phyloP scores from a whole-genome alignment of 2,797 vertebrate species.

The Leontocebus nigricollis region DNA sequence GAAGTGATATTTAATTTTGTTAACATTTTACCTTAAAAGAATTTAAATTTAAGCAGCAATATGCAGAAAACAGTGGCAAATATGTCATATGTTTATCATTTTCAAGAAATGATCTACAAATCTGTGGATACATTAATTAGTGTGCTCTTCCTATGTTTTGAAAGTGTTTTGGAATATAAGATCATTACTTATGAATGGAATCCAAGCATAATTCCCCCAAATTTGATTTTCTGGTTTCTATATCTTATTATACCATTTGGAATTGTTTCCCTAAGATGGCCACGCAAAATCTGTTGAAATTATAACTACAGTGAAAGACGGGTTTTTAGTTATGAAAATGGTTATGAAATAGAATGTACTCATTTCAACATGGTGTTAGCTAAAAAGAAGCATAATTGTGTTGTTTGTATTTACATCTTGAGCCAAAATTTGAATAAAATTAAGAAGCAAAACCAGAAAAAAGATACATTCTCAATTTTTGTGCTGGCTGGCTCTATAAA shows the following conservation, averaged over 20 bases:
- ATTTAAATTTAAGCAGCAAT: not conserved
- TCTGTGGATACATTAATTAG: not conserved
- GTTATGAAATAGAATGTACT: not conserved
- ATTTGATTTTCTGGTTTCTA: not conserved
- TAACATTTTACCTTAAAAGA: not conserved
- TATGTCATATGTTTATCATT: not conserved
- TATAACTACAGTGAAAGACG: not conserved
- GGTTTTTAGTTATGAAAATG: not conserved
- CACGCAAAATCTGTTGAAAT: conserved; percentile 16
- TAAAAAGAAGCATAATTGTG: not conserved
- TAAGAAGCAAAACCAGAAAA: not conserved
- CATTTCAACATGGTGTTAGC: not conserved
- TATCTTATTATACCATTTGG: not conserved
- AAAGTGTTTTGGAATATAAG: not conserved
- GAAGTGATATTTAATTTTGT: not conserved
- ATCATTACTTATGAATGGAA: not conserved
- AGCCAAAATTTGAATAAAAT: conserved; percentile 11
- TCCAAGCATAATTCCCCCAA: not conserved
- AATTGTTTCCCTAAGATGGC: not conserved
- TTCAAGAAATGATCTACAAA: not conserved
- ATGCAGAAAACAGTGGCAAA: not conserved
- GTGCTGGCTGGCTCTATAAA: not conserved
- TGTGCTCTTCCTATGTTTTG: not conserved
- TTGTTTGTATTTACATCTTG: not conserved
- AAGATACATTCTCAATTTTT: not conserved